phyloP scores from a whole-genome alignment of 2,797 vertebrate species.

The Malacoctenus gilli region DNA sequence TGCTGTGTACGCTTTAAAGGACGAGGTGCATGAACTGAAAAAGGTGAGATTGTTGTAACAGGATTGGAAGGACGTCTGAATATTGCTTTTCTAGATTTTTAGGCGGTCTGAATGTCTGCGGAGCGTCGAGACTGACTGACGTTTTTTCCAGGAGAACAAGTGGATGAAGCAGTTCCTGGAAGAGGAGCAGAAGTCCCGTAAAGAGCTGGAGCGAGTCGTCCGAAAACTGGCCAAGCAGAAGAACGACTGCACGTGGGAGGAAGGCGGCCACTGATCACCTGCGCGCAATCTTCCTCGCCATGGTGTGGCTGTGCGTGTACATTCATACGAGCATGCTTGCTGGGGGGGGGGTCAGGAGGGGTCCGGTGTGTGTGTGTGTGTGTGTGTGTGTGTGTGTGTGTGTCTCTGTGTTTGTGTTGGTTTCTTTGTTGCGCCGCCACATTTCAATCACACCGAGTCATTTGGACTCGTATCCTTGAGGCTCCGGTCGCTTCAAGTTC shows the following conservation, averaged over 20 bases:
- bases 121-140: too few species aligned
- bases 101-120: too few species aligned
- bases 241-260: constrained; percentile 90
- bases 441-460: constrained; percentile 51
- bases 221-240: constrained; percentile 93
- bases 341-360: neutral
- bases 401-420: constrained; percentile 23
- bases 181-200: constrained; percentile 95
- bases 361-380: constrained; percentile 9
- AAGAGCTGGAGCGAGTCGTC: constrained; percentile 93
- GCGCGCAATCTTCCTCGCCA: constrained; percentile 11
- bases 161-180: constrained; percentile 97
- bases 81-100: constrained; percentile 73
- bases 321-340: constrained; percentile 32
- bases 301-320: constrained; percentile 23
- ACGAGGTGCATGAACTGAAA: constrained; percentile 96
- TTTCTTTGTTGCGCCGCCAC: constrained; percentile 40
- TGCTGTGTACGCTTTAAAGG: constrained; percentile 97
- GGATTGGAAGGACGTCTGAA: too few species aligned
- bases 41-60: constrained; percentile 80
- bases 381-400: constrained; percentile 26
- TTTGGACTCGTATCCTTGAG: constrained; percentile 20
- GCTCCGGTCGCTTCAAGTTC: constrained; percentile 19
- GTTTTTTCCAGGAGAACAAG: constrained; percentile 91
- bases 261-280: constrained; percentile 82